Conservation (phyloP, 2,888 invertebrate genomes). For the Drosophila suboccidentalis region DNA sequence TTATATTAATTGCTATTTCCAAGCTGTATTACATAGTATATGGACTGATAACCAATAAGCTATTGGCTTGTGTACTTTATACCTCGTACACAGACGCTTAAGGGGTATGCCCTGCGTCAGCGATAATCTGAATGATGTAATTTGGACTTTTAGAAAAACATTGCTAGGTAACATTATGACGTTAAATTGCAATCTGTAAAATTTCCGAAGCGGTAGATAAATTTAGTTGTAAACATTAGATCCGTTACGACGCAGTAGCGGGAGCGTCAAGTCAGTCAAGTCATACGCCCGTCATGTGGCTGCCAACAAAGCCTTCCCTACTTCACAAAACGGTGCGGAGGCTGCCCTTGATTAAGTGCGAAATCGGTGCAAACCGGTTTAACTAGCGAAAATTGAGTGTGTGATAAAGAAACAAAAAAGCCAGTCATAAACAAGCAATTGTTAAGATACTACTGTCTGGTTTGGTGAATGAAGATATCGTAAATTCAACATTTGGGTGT, state of each 20-base stretch:
- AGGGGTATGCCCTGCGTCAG: not conserved
- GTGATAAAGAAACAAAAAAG: constrained; percentile 35
- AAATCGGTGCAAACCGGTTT: constrained; percentile 64
- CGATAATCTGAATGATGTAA: not conserved
- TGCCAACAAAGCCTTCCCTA: constrained; percentile 49
- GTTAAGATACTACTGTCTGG: constrained; percentile 40
- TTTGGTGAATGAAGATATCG: constrained; percentile 33
- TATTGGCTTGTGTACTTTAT: constrained; percentile 1
- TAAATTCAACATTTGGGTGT: constrained; percentile 16
- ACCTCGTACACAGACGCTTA: not conserved
- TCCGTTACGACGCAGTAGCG: constrained; percentile 42
- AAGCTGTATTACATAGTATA: constrained; percentile 6
- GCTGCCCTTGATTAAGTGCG: constrained; percentile 60
- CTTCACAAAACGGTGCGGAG: constrained; percentile 2
- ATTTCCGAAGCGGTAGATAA: constrained; percentile 52
- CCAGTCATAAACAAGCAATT: constrained; percentile 30
- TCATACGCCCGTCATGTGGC: constrained; percentile 71
- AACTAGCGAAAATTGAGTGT: constrained; percentile 40
- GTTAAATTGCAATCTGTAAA: constrained; percentile 45
- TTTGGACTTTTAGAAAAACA: not conserved
- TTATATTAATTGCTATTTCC: constrained; percentile 1
- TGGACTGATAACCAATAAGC: constrained; percentile 2
- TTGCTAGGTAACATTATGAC: constrained; percentile 15
- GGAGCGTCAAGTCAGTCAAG: constrained; percentile 22
- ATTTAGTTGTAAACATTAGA: constrained; percentile 39